phyloP scores from a whole-genome alignment of 2,113 vertebrate genomes.

The Phasianus colchicus region DNA sequence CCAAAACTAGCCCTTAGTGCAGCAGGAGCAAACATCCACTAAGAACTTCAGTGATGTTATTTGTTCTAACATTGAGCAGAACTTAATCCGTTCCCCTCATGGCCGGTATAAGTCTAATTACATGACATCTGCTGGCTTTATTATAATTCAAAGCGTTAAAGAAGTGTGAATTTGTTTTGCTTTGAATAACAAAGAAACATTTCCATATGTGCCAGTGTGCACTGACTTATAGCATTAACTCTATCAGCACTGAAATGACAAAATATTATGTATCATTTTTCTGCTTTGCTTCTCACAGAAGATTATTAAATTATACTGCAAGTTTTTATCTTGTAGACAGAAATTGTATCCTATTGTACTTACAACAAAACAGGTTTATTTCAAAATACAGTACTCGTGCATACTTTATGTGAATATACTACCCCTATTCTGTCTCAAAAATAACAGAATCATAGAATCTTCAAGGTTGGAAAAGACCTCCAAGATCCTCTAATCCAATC shows the following conservation, averaged over 20 bases:
- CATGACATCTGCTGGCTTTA: slow-evolving; percentile 2
- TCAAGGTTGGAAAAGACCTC: no score
- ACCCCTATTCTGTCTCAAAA: not conserved
- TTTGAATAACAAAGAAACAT: not conserved
- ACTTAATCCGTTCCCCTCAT: not conserved
- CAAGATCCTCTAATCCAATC: no score
- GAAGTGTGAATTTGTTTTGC: not conserved
- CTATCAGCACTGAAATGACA: not conserved
- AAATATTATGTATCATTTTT: not conserved
- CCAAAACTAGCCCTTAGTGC: not conserved
- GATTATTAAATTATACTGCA: not conserved
- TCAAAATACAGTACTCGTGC: not conserved
- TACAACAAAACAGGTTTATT: not conserved
- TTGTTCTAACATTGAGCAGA: not conserved
- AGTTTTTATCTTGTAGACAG: not conserved
- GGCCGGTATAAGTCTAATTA: slow-evolving; percentile 22
- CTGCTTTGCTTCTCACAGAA: not conserved
- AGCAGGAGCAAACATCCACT: not conserved
- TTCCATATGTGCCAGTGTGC: not conserved
- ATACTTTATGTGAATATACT: not conserved
- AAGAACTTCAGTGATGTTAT: not conserved
- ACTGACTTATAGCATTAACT: not conserved
- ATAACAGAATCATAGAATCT: no score
- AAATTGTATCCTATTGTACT: not conserved
- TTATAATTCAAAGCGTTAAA: not conserved